These are phyloP conservation scores for Cheilinus undulatus DNA, from an alignment of 2,113 vertebrate genomes.

Conservation along the genomic window DNA sequence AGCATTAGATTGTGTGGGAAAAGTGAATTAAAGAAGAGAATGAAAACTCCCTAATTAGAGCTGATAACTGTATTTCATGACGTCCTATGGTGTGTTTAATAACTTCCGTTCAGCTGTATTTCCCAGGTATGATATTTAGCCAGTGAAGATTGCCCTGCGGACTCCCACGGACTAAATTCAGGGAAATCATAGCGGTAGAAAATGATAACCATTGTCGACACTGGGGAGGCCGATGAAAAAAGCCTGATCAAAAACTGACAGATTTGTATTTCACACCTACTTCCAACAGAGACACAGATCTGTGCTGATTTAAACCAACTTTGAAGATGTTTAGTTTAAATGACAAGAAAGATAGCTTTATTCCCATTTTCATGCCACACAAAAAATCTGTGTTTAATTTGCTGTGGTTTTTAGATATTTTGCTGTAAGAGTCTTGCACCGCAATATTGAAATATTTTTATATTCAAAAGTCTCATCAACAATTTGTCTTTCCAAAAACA, in stretches of 20 bases:
- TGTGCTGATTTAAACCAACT: conserved; percentile 5
- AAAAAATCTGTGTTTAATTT: conserved; percentile 15
- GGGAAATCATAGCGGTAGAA: conserved; percentile 29
- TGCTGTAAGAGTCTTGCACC: not conserved
- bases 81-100: conserved; percentile 63
- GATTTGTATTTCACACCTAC: not conserved
- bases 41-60: conserved; percentile 67
- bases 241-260: conserved; percentile 1
- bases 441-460: conserved; percentile 1
- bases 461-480: conserved; percentile 14
- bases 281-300: not conserved
- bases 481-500: conserved; percentile 9
- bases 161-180: conserved; percentile 38
- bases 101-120: conserved; percentile 49
- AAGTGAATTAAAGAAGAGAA: conserved; percentile 64
- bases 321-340: not conserved
- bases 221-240: not conserved
- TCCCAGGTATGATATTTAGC: conserved; percentile 60
- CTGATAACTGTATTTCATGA: conserved; percentile 45
- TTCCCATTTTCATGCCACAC: not conserved
- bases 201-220: conserved; percentile 39
- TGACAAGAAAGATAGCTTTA: not conserved
- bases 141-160: conserved; percentile 27
- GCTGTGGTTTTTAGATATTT: conserved; percentile 13
- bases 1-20: conserved; percentile 52